A percentile compares a stretch with the other conserved stretches of the same genome.
Conservation (phyloP, 2,797 vertebrate species). For the Sciurus carolinensis region DNA sequence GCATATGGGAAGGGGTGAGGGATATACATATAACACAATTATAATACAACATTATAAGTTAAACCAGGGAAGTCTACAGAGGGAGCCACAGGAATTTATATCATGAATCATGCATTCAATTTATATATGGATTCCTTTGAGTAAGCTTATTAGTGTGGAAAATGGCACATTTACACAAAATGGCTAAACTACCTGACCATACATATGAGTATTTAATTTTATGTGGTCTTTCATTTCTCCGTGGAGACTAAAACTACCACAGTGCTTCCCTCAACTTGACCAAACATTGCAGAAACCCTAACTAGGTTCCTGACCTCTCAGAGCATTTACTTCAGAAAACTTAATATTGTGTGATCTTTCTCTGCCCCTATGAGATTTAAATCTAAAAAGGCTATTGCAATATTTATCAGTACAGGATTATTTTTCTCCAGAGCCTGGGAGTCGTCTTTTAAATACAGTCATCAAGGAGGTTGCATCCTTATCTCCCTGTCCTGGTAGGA, state of each 20-base stretch:
- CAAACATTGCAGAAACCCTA: not conserved
- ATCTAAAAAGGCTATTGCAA: not conserved
- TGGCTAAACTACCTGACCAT: not conserved
- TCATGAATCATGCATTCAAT: not conserved
- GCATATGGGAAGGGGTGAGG: no score
- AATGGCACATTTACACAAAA: not conserved
- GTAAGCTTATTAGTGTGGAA: not conserved
- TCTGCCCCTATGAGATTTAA: not conserved
- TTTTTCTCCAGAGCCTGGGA: not conserved
- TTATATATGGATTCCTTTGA: not conserved
- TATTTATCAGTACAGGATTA: not conserved
- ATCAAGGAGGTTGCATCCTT: not conserved
- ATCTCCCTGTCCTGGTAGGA: not conserved
- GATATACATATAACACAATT: not conserved
- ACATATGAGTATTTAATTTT: not conserved
- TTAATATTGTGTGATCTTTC: not conserved
- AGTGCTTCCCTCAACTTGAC: not conserved
- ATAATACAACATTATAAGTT: not conserved
- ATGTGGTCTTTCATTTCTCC: not conserved
- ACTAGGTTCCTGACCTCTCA: not conserved
- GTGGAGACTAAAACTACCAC: not conserved
- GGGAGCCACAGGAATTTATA: not conserved
- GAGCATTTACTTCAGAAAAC: constrained; percentile 9
- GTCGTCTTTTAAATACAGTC: not conserved
- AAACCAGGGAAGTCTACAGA: not conserved